Conservation (phyloP, 2,113 vertebrate genomes). For the Psettodes erumei region DNA sequence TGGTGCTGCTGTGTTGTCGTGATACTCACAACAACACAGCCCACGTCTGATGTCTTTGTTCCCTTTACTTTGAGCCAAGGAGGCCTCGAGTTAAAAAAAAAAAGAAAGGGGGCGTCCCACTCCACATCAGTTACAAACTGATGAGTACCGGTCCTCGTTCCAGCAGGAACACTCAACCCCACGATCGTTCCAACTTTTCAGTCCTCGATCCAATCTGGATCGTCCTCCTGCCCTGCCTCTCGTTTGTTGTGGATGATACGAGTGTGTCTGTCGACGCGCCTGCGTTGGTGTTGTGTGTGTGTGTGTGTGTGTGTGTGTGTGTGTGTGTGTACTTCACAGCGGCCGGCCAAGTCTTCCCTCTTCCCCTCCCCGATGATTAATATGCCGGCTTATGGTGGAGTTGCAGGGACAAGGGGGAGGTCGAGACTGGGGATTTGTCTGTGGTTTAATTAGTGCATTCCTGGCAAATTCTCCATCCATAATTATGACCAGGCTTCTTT, state of each 20-base stretch:
- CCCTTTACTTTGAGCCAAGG: slow-evolving; percentile 32
- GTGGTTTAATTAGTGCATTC: slow-evolving; percentile 84
- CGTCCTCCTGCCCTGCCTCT: slow-evolving; percentile 43
- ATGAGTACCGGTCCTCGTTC: slow-evolving; percentile 59
- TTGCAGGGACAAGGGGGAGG: slow-evolving; percentile 70
- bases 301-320: slow-evolving; percentile 18
- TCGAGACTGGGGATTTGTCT: slow-evolving; percentile 76
- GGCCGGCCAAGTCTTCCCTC: slow-evolving; percentile 42
- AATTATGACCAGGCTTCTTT: slow-evolving; percentile 78
- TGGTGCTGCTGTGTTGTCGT: slow-evolving; percentile 25
- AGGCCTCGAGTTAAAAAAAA: slow-evolving; percentile 45
- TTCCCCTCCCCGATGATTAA: slow-evolving; percentile 78
- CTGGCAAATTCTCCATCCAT: slow-evolving; percentile 79
- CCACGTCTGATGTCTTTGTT: slow-evolving; percentile 46
- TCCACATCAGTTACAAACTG: slow-evolving; percentile 70
- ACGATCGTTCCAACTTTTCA: slow-evolving; percentile 60
- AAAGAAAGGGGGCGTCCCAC: slow-evolving; percentile 41
- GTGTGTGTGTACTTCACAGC: slow-evolving; percentile 48
- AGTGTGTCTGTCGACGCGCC: not conserved
- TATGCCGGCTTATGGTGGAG: slow-evolving; percentile 74
- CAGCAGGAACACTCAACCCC: slow-evolving; percentile 63
- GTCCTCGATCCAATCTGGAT: slow-evolving; percentile 53
- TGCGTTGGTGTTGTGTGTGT: slow-evolving; percentile 14
- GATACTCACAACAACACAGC: slow-evolving; percentile 50
- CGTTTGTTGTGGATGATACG: slow-evolving; percentile 26